phyloP scores from a whole-genome alignment of 2,888 invertebrate species.

The Campoletis raptor region DNA sequence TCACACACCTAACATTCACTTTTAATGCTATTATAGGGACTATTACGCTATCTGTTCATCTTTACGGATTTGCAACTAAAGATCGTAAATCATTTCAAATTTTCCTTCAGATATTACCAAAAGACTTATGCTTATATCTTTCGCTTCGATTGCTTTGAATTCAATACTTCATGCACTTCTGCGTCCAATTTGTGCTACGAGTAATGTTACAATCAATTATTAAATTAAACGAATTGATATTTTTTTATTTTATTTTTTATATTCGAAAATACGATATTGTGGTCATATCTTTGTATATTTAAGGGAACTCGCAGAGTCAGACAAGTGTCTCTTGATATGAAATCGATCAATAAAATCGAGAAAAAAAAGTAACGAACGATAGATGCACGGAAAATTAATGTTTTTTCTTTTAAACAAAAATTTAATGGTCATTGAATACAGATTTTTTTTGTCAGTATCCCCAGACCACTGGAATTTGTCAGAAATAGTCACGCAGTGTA shows the following conservation, averaged over 20 bases:
- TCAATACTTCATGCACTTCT: background rate
- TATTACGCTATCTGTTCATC: conserved; percentile 14
- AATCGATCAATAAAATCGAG: too few relatives aligned
- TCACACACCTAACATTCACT: conserved; percentile 5
- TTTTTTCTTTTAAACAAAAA: background rate
- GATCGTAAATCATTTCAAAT: conserved; percentile 56
- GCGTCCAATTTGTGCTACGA: background rate
- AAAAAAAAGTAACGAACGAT: too few relatives aligned
- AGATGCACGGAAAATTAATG: too few relatives aligned
- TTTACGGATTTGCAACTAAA: conserved; percentile 30
- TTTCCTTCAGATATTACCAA: conserved; percentile 31
- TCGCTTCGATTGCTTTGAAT: background rate
- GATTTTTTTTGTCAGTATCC: too few relatives aligned
- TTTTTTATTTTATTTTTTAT: background rate
- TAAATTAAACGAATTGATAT: background rate
- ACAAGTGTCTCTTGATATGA: too few relatives aligned
- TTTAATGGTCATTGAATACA: too few relatives aligned
- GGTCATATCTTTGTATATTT: background rate
- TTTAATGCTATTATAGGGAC: conserved; percentile 7
- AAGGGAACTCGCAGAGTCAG: background rate
- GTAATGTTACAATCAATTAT: background rate
- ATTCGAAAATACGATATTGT: background rate
- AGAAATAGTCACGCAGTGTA: too few relatives aligned
- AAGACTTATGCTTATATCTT: background rate
- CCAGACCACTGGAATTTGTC: too few relatives aligned